phyloP scores from a whole-genome alignment of 1,140 invertebrate genomes.

The Monochamus saltuarius region DNA sequence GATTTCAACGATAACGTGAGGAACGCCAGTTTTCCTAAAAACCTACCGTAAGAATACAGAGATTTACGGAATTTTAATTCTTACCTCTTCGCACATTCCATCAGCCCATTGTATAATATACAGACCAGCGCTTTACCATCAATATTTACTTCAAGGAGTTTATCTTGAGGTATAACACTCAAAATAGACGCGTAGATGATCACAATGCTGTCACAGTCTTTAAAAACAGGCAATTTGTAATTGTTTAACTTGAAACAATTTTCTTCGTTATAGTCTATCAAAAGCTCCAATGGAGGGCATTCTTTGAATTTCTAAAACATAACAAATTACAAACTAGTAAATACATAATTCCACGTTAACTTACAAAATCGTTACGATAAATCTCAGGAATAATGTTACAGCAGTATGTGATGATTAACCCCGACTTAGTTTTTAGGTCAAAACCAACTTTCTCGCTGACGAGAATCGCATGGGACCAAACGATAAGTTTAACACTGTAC shows the following conservation, averaged over 20 bases:
- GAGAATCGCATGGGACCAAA: constrained; percentile 27
- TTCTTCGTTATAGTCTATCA: constrained; percentile 5
- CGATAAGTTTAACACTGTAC: constrained; percentile 21
- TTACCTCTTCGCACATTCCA: constrained; percentile 30
- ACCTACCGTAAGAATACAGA: not conserved
- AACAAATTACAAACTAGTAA: not conserved
- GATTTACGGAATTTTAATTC: not conserved
- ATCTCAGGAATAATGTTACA: constrained; percentile 23
- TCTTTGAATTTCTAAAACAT: constrained; percentile 29
- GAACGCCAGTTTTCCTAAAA: constrained; percentile 27
- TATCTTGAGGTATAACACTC: constrained; percentile 26
- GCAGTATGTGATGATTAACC: constrained; percentile 30
- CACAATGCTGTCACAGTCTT: constrained; percentile 16
- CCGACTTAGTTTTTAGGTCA: constrained; percentile 30
- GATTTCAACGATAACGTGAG: constrained; percentile 24
- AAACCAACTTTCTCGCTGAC: constrained; percentile 28
- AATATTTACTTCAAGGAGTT: constrained; percentile 24
- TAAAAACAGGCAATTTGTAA: constrained; percentile 21
- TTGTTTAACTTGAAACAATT: constrained; percentile 5
- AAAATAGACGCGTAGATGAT: constrained; percentile 31
- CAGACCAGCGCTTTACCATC: constrained; percentile 24
- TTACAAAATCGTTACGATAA: constrained; percentile 14
- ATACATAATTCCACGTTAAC: constrained; percentile 7
- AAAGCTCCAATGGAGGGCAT: constrained; percentile 14
- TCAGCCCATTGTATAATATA: constrained; percentile 26